Base-by-base conservation (phyloP, 53 echinoderm and acorn worm genomes). In the Pentamera pediparva region DNA sequence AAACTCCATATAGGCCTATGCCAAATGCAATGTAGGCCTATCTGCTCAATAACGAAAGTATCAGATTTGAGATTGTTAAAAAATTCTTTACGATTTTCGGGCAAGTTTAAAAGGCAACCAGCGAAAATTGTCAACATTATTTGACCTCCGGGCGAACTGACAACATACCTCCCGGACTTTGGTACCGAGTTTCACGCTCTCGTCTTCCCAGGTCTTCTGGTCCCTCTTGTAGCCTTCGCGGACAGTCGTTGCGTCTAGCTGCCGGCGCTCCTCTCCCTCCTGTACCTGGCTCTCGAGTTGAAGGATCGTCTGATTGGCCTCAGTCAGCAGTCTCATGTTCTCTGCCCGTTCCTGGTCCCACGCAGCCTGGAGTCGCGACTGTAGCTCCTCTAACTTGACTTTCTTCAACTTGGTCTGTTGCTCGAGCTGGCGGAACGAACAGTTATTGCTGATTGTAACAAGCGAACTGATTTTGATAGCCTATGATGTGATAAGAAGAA, bases 331-430 rank as follows among this genome's bases (percentile, higher is more conserved):
- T 29, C 91, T 85, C 56, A 85, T 88, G 59, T 98, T 83, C 57
- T 98, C 98, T 8, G 75, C 79, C 48, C 98, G 79, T 61, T 98
- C 98, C 55, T 81, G 85, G 34, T 98, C 98, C 88, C 88, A 98
- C 31, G 91, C 76, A 15, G 85, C 85, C 64, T 91, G 85, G 2
- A 98, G 84, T 31, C 98, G 59, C 5, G 91, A 79, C 75, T 91
- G 88, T 22, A 91, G 75, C 5, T 98, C 98, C 31, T 98, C 98
- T 4, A 86, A 61, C 60, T 98, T 98, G 2, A 91, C 88, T 76
- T 98, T 98, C 65, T 91, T 98, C 35, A 82, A 78, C 55, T 98
- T 98, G 10, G 91, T 88, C 61, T 91, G 88, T 47, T 85, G 88
- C 37, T 96, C 96, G 31, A 96, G 67, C 95, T 95, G 70, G 5